Base-by-base conservation (phyloP, 2,888 invertebrate species). In the Euplexia lucipara region DNA sequence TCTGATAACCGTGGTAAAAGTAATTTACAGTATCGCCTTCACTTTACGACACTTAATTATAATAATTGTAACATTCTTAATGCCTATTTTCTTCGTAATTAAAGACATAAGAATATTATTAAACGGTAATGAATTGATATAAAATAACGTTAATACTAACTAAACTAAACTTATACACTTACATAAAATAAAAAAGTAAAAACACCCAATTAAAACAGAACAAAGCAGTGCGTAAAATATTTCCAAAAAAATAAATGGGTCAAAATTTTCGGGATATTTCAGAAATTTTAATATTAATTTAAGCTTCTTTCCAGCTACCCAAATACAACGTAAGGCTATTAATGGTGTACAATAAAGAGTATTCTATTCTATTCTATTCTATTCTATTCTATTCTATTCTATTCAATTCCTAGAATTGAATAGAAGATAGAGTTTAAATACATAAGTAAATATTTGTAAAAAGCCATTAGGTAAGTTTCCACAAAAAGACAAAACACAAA, bases 401-500 rank as follows among this genome's bases (percentile, higher is more conserved):
- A n/a, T n/a, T 61, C 30, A 70, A 39, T 61, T 61, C 22, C 30
- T n/a, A 9, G 47, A 63, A 62, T 52, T 63, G n/a, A 52, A 52
- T 63, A n/a, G n/a, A n/a, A n/a, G n/a, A n/a, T n/a, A n/a, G n/a
- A n/a, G 10, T 49, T 16, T 49, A 44, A n/a, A 54, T 30, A 51
- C 30, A 39, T 65, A 54, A 18, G 53, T 47, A 63, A 41, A 30
- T 49, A 53, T 42, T 16, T 35, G 41, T 41, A 41, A 9, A 41
- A 9, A 52, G 32, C n/a, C n/a, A 37, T 35, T 51, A 60, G 12
- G 16, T 54, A 20, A 39, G 18, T 54, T 52, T 51, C 30, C 37
- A 60, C 30, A 66, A 74, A 75, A 61, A 74, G 60, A 63, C 51
- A 69, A 59, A 63, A 18, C n/a, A 45, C 56, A 75, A 61, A 48